Evolutionary conservation across 53 echinoderm and acorn worm species (phyloP).

Genomic region (Mesocentrotus franciscanus): DNA sequence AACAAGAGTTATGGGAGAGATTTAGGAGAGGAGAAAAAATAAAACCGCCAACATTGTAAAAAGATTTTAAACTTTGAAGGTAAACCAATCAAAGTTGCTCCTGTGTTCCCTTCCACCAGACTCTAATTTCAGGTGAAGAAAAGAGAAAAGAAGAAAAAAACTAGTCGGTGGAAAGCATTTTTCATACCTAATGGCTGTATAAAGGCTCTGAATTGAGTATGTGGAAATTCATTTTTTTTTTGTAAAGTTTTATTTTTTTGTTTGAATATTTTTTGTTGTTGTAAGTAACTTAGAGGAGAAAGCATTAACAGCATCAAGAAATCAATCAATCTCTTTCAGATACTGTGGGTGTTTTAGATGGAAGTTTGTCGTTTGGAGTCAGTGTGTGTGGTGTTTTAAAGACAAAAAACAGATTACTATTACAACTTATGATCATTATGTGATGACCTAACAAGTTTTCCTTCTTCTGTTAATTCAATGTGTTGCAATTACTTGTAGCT

Average conservation of each 20-base stretch:
- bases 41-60: constrained; percentile 64
- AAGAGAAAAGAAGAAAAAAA: too few relatives aligned
- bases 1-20: constrained; percentile 28
- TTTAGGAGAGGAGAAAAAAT: constrained; percentile 14
- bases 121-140: constrained; percentile 38
- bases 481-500: constrained; percentile 55
- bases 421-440: constrained; percentile 4
- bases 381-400: constrained; percentile 41
- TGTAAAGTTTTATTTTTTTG: constrained; percentile 54
- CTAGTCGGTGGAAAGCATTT: constrained; percentile 55
- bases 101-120: constrained; percentile 61
- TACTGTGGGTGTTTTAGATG: constrained; percentile 57
- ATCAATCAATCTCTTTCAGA: constrained; percentile 50
- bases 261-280: constrained; percentile 55
- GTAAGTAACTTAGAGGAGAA: constrained; percentile 53
- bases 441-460: constrained; percentile 49
- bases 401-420: constrained; percentile 39
- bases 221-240: constrained; percentile 58
- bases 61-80: constrained; percentile 12
- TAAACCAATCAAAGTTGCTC: constrained; percentile 41
- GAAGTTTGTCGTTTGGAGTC: constrained; percentile 46
- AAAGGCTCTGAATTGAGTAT: constrained; percentile 68
- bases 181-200: constrained; percentile 71
- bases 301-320: constrained; percentile 39
- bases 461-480: constrained; percentile 34